Conservation (phyloP, 23 tunicate genomes). For the Halocynthia roretzi region DNA sequence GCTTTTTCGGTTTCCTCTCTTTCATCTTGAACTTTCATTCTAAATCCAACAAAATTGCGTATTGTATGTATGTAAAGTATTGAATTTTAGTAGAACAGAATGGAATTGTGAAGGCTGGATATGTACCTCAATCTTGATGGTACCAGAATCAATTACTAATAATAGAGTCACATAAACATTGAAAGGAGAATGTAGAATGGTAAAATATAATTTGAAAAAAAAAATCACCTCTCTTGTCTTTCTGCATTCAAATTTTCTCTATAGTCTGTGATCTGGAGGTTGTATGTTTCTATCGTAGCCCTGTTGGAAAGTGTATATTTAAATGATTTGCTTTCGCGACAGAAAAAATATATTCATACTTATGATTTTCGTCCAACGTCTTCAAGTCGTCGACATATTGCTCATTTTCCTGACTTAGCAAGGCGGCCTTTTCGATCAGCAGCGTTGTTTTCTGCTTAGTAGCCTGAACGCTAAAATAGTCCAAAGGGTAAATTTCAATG, state of each 20-base stretch:
- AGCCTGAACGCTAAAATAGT: slow-evolving; percentile 23
- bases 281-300: slow-evolving; percentile 59
- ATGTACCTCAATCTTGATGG: too few relatives aligned
- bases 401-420: slow-evolving; percentile 19
- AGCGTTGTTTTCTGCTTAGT: slow-evolving; percentile 26
- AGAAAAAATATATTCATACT: slow-evolving; percentile 8
- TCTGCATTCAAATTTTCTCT: slow-evolving; percentile 40
- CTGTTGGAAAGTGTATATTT: slow-evolving; percentile 11
- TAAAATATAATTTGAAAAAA: background rate
- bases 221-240: slow-evolving; percentile 47
- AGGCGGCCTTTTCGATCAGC: slow-evolving; percentile 36
- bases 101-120: too few relatives aligned
- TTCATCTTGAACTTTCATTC: slow-evolving; percentile 48
- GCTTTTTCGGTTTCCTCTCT: slow-evolving; percentile 72
- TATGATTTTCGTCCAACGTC: slow-evolving; percentile 57
- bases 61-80: too few relatives aligned
- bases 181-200: too few relatives aligned
- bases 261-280: slow-evolving; percentile 59
- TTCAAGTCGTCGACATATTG: slow-evolving; percentile 29
- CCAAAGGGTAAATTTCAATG: background rate
- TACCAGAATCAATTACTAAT: too few relatives aligned
- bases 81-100: too few relatives aligned
- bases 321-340: background rate
- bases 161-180: too few relatives aligned
- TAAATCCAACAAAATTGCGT: background rate